phyloP scores from a whole-genome alignment of 2,113 vertebrate species.

The Sturnus vulgaris region DNA sequence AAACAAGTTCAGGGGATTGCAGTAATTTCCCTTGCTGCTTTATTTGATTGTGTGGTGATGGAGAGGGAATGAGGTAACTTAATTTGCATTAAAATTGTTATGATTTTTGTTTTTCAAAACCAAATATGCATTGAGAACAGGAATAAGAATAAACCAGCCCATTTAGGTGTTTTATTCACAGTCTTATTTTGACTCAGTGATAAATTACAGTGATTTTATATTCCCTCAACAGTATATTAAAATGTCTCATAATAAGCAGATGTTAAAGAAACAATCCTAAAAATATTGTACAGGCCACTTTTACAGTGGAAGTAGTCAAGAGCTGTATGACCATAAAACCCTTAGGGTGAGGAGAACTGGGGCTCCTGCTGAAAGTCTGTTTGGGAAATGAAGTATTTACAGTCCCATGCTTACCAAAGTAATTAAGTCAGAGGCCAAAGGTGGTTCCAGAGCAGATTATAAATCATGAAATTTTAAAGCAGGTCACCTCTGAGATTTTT shows the following conservation, averaged over 20 bases:
- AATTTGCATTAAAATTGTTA: conserved; percentile 30
- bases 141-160: background rate
- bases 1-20: conserved; percentile 40
- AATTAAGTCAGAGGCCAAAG: background rate
- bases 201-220: background rate
- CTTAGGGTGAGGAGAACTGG: background rate
- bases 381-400: background rate
- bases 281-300: background rate
- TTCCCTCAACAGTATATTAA: background rate
- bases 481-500: background rate
- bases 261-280: background rate
- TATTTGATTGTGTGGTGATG: conserved; percentile 11
- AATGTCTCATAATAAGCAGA: background rate
- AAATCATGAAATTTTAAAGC: background rate
- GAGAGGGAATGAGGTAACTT: conserved; percentile 17
- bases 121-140: background rate
- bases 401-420: background rate
- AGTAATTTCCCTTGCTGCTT: conserved; percentile 44
- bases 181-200: background rate
- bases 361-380: background rate
- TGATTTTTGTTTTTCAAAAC: conserved; percentile 4
- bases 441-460: background rate
- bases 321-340: background rate
- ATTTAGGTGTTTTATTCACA: background rate
- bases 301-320: background rate